phyloP scores from a whole-genome alignment of 2,797 vertebrate genomes.

The Phataginus tricuspis region DNA sequence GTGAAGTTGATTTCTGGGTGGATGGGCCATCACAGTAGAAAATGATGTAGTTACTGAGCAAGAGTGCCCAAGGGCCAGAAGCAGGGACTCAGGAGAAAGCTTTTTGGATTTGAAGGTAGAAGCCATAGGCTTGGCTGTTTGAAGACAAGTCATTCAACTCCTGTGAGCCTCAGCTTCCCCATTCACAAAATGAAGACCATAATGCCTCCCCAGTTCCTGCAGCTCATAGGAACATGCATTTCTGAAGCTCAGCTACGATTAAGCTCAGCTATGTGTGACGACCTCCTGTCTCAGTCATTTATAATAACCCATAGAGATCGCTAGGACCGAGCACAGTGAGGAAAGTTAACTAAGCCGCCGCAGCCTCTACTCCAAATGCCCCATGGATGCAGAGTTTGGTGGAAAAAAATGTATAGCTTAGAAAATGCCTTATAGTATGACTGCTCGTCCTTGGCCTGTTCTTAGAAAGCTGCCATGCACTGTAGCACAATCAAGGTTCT shows the following conservation, averaged over 20 bases:
- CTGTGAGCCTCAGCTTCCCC: background rate
- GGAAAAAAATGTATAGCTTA: background rate
- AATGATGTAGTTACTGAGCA: background rate
- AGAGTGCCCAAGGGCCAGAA: background rate
- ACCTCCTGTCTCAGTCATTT: background rate
- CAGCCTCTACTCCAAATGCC: background rate
- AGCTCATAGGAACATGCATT: background rate
- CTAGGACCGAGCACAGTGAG: background rate
- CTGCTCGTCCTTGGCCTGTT: background rate
- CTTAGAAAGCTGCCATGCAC: background rate
- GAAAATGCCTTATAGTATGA: background rate
- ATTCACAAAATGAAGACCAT: background rate
- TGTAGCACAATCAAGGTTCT: background rate
- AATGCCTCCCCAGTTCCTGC: background rate
- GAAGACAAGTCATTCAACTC: background rate
- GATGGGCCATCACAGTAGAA: background rate
- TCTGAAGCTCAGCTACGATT: background rate
- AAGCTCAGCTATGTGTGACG: background rate
- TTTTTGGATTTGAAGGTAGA: background rate
- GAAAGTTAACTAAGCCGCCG: background rate
- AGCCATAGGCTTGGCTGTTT: background rate
- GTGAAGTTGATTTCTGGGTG: slow-evolving; percentile 34
- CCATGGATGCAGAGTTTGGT: background rate
- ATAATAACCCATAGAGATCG: background rate
- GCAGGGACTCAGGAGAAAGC: background rate